These are phyloP conservation scores for Psettodes erumei DNA, from an alignment of 2,113 vertebrate genomes.

Conservation along the genomic window DNA sequence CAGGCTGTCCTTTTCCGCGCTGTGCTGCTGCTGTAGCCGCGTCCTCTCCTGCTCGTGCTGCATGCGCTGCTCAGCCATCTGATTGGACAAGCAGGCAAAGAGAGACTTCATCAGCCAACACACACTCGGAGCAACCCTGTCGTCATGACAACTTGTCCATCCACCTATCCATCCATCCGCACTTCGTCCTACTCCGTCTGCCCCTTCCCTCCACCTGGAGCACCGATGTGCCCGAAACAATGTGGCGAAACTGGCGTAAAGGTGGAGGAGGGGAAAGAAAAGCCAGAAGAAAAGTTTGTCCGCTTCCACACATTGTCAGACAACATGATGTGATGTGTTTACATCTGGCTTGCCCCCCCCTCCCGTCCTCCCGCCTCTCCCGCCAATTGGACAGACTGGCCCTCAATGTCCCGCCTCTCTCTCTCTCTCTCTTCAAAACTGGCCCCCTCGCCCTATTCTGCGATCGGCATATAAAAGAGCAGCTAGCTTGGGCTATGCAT, in stretches of 20 bases:
- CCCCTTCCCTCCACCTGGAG: conserved; percentile 22
- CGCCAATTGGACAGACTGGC: conserved; percentile 80
- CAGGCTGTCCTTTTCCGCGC: conserved; percentile 92
- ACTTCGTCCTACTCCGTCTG: conserved; percentile 42
- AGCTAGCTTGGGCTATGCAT: conserved; percentile 80
- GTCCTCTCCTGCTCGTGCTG: conserved; percentile 98
- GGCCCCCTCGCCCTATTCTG: conserved; percentile 76
- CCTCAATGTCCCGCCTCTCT: conserved; percentile 84
- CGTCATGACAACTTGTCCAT: conserved; percentile 88
- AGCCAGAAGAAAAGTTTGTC: conserved; percentile 76
- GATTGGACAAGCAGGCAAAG: conserved; percentile 93
- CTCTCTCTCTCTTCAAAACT: conserved; percentile 77
- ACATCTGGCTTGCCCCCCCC: conserved; percentile 79
- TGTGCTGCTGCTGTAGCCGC: conserved; percentile 96
- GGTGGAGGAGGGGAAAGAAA: conserved; percentile 66
- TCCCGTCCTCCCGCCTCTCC: conserved; percentile 60
- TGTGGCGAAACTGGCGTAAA: conserved; percentile 63
- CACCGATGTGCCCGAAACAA: conserved; percentile 3
- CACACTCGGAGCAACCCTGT: conserved; percentile 80
- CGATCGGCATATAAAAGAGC: conserved; percentile 73
- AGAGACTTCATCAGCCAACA: conserved; percentile 92
- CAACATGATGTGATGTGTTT: conserved; percentile 81
- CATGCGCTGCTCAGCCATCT: conserved; percentile 98
- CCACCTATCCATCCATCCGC: conserved; percentile 60
- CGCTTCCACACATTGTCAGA: conserved; percentile 44